Base-by-base conservation (phyloP, 2,797 vertebrate species). In the Falco concolor region DNA sequence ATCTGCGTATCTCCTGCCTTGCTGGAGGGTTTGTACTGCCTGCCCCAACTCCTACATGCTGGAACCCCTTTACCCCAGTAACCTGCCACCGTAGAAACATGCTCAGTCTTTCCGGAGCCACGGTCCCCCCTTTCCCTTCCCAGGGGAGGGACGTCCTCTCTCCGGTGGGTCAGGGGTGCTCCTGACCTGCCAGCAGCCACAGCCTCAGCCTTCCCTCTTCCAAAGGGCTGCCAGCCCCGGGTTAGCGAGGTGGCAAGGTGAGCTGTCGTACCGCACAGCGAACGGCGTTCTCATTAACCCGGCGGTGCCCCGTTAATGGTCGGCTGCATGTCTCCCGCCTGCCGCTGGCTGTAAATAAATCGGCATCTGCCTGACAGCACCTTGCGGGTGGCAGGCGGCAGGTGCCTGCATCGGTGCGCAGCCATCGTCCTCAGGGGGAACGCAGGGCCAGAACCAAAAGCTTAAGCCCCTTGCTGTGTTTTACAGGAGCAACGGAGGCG, bases 1-100 rank as follows among this genome's bases (percentile, higher is more conserved):
- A 25, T 6, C 45, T 27, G 0, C 12, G 1, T 11, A 12, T 59
- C 38, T 52, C 16, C n/a, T 70, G 61, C 77, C 12, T 0, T 0
- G 1, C 57, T 42, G 70, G 53, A 56, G 42, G 45, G 11, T 81
- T 83, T 73, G 76, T 24, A 30, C 19, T 34, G 32, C 72, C 23
- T 12, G 11, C 75, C 25, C 38, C 28, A 78, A 44, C 74, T 17
- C n/a, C 25, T 34, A 21, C 54, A 38, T 20, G 22, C 63, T 68
- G 27, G 40, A 68, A 56, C 45, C 17, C 9, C 15, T 87, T 87
- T 45, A 32, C 22, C 14, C 5, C 7, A 20, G 45, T 40, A 78
- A 44, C 19, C 4, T 67, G 40, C 42, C 40, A 24, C 27, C 5
- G 6, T 3, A 49, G 64, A 89, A 74, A 40, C 0, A 3, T 34